Conservation (phyloP, 2,888 invertebrate species). For the Cylloceria caligata region DNA sequence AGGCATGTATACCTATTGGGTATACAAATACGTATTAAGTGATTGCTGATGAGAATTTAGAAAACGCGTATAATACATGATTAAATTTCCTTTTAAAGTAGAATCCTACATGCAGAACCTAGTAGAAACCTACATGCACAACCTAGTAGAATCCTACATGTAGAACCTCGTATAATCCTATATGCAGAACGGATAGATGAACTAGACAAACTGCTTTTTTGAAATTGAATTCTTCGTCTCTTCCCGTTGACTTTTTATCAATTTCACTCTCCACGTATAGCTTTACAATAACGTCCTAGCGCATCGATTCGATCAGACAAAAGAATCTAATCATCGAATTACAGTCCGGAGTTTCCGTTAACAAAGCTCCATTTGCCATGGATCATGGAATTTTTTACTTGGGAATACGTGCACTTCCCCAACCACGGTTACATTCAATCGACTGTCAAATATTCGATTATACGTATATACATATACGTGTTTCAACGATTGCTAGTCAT, state of each 20-base stretch:
- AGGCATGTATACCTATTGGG: background rate
- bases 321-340: background rate
- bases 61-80: background rate
- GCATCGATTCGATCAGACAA: background rate
- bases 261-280: background rate
- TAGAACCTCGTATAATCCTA: background rate
- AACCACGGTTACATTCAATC: background rate
- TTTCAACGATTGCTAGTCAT: background rate
- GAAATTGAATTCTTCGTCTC: background rate
- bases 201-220: background rate
- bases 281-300: background rate
- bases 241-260: background rate
- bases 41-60: background rate
- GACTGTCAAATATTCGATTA: conserved; percentile 10
- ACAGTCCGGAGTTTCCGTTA: background rate
- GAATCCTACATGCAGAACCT: no score
- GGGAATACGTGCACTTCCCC: no score
- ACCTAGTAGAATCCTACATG: background rate
- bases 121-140: background rate
- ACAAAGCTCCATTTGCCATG: background rate
- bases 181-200: background rate
- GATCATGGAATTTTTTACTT: background rate
- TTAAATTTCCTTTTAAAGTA: no score
- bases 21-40: background rate
- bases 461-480: background rate